These are phyloP conservation scores for Calonectris borealis DNA, from an alignment of 2,113 vertebrate genomes.

Conservation along the genomic window DNA sequence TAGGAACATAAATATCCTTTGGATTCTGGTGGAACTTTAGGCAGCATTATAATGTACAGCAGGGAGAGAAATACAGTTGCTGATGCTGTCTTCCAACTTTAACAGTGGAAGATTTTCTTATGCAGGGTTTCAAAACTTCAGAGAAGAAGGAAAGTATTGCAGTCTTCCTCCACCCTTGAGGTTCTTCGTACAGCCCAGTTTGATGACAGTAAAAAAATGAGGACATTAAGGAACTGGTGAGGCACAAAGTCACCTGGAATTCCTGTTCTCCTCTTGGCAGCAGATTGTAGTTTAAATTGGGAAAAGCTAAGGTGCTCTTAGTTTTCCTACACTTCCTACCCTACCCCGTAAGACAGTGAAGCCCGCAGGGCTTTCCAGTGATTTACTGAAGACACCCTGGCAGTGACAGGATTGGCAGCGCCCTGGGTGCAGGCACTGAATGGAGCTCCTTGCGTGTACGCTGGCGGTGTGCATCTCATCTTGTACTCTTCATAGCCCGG, in stretches of 20 bases:
- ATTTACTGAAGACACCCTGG: background rate
- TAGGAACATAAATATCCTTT: background rate
- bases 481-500: background rate
- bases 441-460: fast-evolving
- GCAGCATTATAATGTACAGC: background rate
- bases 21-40: background rate
- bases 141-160: background rate
- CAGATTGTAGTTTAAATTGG: background rate
- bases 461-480: background rate
- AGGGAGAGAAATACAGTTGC: background rate
- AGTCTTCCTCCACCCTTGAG: background rate
- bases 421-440: background rate
- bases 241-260: background rate
- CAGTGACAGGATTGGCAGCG: background rate
- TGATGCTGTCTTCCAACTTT: background rate
- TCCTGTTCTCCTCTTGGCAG: background rate
- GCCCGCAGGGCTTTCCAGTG: background rate
- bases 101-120: background rate
- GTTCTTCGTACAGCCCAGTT: background rate
- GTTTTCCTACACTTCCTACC: background rate
- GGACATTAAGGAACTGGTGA: background rate
- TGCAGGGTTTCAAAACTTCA: background rate
- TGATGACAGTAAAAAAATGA: background rate
- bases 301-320: background rate
- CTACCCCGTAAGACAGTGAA: background rate